A percentile compares a stretch with the other conserved stretches of the same genome.
Conservation (phyloP, 1,140 invertebrate species). For the Gonatopus flavifemur region DNA sequence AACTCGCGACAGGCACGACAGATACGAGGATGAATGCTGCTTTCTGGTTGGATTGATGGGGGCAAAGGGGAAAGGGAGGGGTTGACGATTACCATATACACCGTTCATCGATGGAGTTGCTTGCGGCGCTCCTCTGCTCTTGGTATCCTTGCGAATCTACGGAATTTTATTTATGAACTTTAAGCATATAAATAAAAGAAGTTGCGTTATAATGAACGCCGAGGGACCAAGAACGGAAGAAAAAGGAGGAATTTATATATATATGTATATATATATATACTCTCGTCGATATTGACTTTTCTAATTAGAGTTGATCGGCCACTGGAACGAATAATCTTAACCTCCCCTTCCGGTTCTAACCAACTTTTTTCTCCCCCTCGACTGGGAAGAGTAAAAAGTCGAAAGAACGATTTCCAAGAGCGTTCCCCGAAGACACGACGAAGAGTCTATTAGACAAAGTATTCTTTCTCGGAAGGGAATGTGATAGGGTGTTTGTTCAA, state of each 20-base stretch:
- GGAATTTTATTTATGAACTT: no score
- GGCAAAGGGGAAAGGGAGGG: constrained; percentile 10
- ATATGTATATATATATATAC: no score
- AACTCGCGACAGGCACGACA: constrained; percentile 35
- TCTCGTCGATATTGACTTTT: constrained; percentile 40
- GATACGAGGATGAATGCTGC: constrained; percentile 27
- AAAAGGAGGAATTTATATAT: no score
- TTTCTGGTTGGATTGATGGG: constrained; percentile 16
- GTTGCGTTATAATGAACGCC: constrained; percentile 21
- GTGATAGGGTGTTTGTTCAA: no score
- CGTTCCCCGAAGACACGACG: no score
- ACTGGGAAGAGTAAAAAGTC: background rate
- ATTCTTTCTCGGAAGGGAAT: no score
- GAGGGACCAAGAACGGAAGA: constrained; percentile 8
- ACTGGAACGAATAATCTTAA: constrained; percentile 17
- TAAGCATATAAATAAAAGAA: no score
- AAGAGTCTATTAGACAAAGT: no score
- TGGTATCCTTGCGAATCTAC: no score
- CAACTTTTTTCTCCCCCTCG: background rate
- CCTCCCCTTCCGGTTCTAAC: constrained; percentile 2
- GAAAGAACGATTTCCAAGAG: no score
- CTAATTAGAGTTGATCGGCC: constrained; percentile 32
- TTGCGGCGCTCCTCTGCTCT: no score
- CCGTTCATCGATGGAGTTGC: no score
- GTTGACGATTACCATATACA: constrained; percentile 20